These are phyloP conservation scores for Ostrea edulis DNA, from an alignment of 1,140 invertebrate species.

Conservation along the genomic window DNA sequence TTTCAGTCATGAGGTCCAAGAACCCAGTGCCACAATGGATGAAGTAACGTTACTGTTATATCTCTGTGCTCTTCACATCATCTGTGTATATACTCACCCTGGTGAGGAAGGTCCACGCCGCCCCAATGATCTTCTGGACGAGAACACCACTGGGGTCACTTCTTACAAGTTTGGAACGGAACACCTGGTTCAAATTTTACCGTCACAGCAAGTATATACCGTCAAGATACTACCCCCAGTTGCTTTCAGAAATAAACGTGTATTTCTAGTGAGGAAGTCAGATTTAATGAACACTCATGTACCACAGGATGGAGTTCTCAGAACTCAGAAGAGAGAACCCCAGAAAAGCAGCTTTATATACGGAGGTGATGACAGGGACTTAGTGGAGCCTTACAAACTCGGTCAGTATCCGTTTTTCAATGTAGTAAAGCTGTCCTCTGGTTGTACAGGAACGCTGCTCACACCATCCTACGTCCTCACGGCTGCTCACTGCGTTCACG, in stretches of 20 bases:
- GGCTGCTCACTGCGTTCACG: slow-evolving; percentile 73
- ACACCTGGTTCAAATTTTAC: slow-evolving; percentile 7
- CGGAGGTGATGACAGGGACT: slow-evolving; percentile 59
- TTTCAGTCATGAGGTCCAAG: not conserved
- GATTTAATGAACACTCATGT: not conserved
- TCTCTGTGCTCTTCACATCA: not conserved
- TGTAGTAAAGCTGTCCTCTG: slow-evolving; percentile 68
- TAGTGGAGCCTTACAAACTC: slow-evolving; percentile 54
- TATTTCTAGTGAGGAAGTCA: not conserved
- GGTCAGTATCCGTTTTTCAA: slow-evolving; percentile 69
- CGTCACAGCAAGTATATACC: slow-evolving; percentile 13
- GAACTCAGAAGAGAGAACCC: not conserved
- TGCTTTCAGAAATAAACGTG: not conserved
- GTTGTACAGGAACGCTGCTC: slow-evolving; percentile 72
- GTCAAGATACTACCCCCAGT: slow-evolving; percentile 8
- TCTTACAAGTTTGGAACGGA: not conserved
- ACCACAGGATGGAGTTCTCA: not conserved
- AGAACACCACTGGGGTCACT: not conserved
- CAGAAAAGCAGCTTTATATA: slow-evolving; percentile 21
- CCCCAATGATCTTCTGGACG: not conserved
- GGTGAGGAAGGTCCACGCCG: not conserved
- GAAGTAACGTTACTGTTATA: not conserved
- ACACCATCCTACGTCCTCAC: slow-evolving; percentile 69
- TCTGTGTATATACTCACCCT: not conserved
- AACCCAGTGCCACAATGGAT: not conserved